Evolutionary conservation across 1,140 invertebrate genomes (phyloP).

Genomic region (Bacillus rossius): DNA sequence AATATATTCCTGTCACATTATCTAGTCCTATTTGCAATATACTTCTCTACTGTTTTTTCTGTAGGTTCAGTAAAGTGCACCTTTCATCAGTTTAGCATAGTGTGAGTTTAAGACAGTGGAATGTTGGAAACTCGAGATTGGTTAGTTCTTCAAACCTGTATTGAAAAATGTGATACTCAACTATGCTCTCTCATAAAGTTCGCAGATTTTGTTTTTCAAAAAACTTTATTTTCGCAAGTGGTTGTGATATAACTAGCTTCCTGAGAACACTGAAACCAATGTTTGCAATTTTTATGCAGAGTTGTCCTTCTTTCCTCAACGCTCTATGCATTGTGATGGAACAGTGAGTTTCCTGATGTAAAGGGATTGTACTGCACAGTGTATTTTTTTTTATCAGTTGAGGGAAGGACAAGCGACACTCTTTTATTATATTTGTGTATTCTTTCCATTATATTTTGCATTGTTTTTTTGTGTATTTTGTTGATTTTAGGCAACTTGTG

Average conservation of each 20-base stretch:
- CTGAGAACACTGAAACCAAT: slow-evolving; percentile 5
- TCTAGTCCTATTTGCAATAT: too few relatives aligned
- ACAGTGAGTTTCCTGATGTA: neutral
- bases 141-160: neutral
- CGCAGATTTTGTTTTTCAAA: neutral
- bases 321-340: slow-evolving; percentile 6
- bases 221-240: slow-evolving; percentile 13
- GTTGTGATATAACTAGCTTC: slow-evolving; percentile 17
- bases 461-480: slow-evolving; percentile 22
- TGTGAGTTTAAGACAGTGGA: neutral
- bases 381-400: slow-evolving; percentile 3
- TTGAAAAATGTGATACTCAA: neutral
- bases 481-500: slow-evolving; percentile 42
- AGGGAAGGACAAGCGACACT: neutral
- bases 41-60: too few relatives aligned
- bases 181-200: neutral
- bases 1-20: too few relatives aligned
- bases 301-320: slow-evolving; percentile 11
- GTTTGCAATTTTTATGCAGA: slow-evolving; percentile 2
- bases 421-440: slow-evolving; percentile 21
- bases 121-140: neutral
- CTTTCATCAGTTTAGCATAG: neutral
- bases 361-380: neutral
- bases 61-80: neutral
- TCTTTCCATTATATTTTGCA: slow-evolving; percentile 12